Base-by-base conservation (phyloP, 2,888 invertebrate genomes). In the Hofmannophila pseudospretella region DNA sequence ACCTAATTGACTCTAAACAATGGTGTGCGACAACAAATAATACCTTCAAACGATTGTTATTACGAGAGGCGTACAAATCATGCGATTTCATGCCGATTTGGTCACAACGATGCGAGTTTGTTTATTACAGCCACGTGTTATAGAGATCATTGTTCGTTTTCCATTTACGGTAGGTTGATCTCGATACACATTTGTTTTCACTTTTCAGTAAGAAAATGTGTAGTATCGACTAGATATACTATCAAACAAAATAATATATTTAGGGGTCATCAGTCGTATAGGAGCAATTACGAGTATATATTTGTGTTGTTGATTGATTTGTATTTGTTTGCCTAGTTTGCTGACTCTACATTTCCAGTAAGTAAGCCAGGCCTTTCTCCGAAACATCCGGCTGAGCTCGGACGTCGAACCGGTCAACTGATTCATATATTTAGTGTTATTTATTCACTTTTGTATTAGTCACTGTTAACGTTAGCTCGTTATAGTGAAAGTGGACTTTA, bases 351-450 rank as follows among this genome's bases (percentile, higher is more conserved):
- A 7, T 23, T 9, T 22, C 31, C 22, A 20, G 47, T 51, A 58
- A 54, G 63, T 58, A 53, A 54, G 46, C 20, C 57, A 37, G 27
- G 47, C 68, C 74, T 75, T 74, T 75, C 74, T 69, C 71, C 57
- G 30, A 52, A 53, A 58, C 62, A 72, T 73, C 71, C 72, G 72
- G 62, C 45, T 54, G 48, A 41, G 44, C 38, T 3, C 32, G 47
- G 42, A 41, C 45, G 29, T 34, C 42, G 44, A 51, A 47, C 48
- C 45, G 54, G 54, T 39, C 53, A 49, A 39, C 45, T 52, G 47
- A 57, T 47, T 55, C 48, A 55, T 34, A 30, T 25, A 16, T 30
- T 33, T 23, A 26, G 20, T 22, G 31, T 39, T 34, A 26, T 31
- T 38, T 33, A 11, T 22, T 20, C n/a, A 11, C 7, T 13, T 16